Evolutionary conservation across 1,140 invertebrate genomes (phyloP).

Genomic region (Macrobrachium rosenbergii): DNA sequence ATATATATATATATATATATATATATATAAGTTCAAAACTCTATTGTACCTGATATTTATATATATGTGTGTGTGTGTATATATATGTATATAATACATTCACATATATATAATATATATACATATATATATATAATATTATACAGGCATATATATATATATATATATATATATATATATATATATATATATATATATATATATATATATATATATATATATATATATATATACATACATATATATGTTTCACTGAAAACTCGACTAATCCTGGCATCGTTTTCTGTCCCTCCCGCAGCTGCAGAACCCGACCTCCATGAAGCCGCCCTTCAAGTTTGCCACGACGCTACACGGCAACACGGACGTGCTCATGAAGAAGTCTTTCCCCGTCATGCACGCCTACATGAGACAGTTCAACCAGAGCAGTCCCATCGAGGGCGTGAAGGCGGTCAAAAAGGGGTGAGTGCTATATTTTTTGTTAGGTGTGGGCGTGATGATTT

Average conservation of each 20-base stretch:
- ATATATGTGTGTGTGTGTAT: no score
- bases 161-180: slow-evolving; percentile 11
- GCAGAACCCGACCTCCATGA: slow-evolving; percentile 85
- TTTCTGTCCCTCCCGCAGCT: slow-evolving; percentile 74
- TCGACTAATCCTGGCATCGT: no score
- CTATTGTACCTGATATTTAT: no score
- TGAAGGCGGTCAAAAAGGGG: slow-evolving; percentile 90
- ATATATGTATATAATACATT: no score
- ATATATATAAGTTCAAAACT: no score
- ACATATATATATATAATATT: no score
- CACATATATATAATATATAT: no score
- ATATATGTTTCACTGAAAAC: no score
- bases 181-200: slow-evolving; percentile 11
- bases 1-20: no score
- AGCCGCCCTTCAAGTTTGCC: slow-evolving; percentile 94
- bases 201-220: slow-evolving; percentile 11
- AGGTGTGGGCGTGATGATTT: no score
- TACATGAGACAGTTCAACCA: slow-evolving; percentile 94
- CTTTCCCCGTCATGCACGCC: slow-evolving; percentile 87
- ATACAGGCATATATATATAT: background rate
- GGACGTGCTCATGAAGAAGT: slow-evolving; percentile 91
- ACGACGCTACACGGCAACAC: slow-evolving; percentile 97
- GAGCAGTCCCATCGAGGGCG: slow-evolving; percentile 87
- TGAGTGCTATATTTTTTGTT: slow-evolving; percentile 26
- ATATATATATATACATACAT: background rate